A percentile compares a stretch with the other conserved stretches of the same genome.
phyloP scores from a whole-genome alignment of 2,113 vertebrate genomes.

The Lipotes vexillifer region DNA sequence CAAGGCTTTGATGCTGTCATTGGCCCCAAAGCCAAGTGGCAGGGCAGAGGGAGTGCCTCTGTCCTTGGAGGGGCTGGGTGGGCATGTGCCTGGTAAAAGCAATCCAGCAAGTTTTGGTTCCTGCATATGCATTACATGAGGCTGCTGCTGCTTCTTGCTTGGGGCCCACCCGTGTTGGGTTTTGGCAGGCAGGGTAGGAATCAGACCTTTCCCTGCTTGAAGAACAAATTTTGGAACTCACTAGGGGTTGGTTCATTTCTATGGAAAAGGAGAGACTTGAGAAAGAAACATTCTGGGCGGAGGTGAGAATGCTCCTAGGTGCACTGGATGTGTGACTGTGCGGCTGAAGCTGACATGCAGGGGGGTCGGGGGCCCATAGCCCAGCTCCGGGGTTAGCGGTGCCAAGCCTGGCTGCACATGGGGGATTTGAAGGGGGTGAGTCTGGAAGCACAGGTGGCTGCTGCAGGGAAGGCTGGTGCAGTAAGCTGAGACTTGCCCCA shows the following conservation, averaged over 20 bases:
- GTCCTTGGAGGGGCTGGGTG: background rate
- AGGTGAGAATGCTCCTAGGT: background rate
- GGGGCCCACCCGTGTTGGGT: rapidly evolving
- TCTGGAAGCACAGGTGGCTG: background rate
- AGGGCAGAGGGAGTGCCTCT: background rate
- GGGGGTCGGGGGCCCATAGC: background rate
- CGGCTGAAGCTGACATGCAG: background rate
- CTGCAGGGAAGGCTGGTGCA: background rate
- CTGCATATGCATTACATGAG: rapidly evolving
- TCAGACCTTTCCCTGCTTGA: background rate
- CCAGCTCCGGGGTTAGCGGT: background rate
- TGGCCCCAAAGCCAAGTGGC: background rate
- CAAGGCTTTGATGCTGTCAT: background rate
- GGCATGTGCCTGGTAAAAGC: background rate
- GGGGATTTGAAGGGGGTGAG: background rate
- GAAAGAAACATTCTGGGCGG: background rate
- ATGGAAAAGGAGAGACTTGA: background rate
- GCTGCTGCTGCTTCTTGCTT: background rate
- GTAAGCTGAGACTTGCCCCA: no score
- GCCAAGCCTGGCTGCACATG: rapidly evolving
- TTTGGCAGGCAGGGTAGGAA: background rate
- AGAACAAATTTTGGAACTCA: background rate
- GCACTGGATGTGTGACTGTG: no score
- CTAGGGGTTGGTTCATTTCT: background rate
- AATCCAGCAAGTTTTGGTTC: background rate